A percentile compares a stretch with the other conserved stretches of the same genome.
phyloP scores from a whole-genome alignment of 2,797 vertebrate species.

The Cyprinodon diabolis region DNA sequence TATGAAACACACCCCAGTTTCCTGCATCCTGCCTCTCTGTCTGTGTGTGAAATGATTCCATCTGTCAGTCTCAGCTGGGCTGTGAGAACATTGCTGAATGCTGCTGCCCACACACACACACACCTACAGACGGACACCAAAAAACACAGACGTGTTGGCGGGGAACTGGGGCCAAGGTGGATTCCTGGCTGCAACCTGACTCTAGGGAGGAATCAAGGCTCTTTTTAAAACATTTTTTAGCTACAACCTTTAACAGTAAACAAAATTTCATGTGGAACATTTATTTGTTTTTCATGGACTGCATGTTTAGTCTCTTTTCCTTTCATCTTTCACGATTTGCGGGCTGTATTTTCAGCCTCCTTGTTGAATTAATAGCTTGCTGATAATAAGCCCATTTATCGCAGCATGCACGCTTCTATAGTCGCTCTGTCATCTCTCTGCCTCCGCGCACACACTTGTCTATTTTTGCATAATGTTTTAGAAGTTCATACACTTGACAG shows the following conservation, averaged over 20 bases:
- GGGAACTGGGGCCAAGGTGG: conserved; percentile 64
- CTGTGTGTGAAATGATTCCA: conserved; percentile 79
- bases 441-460: conserved; percentile 17
- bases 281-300: conserved; percentile 31
- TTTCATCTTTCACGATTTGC: conserved; percentile 23
- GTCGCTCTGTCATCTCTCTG: not conserved
- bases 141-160: conserved; percentile 60
- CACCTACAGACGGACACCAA: conserved; percentile 43
- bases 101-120: conserved; percentile 50
- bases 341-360: conserved; percentile 35
- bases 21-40: conserved; percentile 76
- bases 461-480: conserved; percentile 19
- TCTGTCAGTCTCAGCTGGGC: conserved; percentile 79
- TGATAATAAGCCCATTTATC: conserved; percentile 26
- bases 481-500: conserved; percentile 2
- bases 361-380: conserved; percentile 31
- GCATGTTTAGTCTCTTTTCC: conserved; percentile 29
- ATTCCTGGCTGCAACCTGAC: conserved; percentile 60
- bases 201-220: conserved; percentile 31
- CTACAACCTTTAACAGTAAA: conserved; percentile 10
- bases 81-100: conserved; percentile 64
- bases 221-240: conserved; percentile 14
- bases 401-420: conserved; percentile 21
- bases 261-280: conserved; percentile 28
- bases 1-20: conserved; percentile 70